Percentiles rank a stretch among this genome's conserved stretches.
phyloP scores from a whole-genome alignment of 2,888 invertebrate species.

The Agrochola lota region DNA sequence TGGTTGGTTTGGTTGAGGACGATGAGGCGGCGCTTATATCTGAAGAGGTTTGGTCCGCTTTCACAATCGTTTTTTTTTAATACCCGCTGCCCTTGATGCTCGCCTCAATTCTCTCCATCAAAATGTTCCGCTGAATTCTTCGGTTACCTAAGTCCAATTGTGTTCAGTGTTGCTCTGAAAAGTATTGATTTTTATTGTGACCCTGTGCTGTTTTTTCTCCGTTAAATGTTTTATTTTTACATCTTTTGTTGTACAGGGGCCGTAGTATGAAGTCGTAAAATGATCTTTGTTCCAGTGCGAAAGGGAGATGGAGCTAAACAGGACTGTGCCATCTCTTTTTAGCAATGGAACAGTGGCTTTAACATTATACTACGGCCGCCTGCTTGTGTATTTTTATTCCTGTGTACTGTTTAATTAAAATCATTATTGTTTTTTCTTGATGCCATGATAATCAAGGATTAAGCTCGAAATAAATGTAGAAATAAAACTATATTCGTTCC shows the following conservation, averaged over 20 bases:
- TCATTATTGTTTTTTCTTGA: neutral
- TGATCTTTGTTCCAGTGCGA: neutral
- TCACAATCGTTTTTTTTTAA: conserved; percentile 70
- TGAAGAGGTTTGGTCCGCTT: conserved; percentile 86
- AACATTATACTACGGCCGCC: neutral
- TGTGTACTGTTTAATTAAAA: conserved; percentile 1
- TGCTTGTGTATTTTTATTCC: neutral
- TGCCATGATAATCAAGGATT: neutral
- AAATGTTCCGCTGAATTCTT: conserved; percentile 43
- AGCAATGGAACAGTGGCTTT: neutral
- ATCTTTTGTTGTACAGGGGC: conserved; percentile 1
- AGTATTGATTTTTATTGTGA: conserved; percentile 47
- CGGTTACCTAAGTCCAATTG: conserved; percentile 35
- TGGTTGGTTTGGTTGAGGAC: conserved; percentile 90
- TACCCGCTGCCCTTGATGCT: conserved; percentile 72
- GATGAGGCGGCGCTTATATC: conserved; percentile 89
- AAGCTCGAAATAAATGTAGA: conserved; percentile 28
- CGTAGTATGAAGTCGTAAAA: neutral
- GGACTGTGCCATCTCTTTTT: neutral
- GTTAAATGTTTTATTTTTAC: conserved; percentile 61
- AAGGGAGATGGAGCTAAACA: neutral
- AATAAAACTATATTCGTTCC: conserved; percentile 36
- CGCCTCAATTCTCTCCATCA: conserved; percentile 71
- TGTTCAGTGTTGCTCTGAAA: conserved; percentile 54
- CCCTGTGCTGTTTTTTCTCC: conserved; percentile 56